These are phyloP conservation scores for Natator depressus DNA, from an alignment of 2,113 vertebrate species.

Conservation along the genomic window DNA sequence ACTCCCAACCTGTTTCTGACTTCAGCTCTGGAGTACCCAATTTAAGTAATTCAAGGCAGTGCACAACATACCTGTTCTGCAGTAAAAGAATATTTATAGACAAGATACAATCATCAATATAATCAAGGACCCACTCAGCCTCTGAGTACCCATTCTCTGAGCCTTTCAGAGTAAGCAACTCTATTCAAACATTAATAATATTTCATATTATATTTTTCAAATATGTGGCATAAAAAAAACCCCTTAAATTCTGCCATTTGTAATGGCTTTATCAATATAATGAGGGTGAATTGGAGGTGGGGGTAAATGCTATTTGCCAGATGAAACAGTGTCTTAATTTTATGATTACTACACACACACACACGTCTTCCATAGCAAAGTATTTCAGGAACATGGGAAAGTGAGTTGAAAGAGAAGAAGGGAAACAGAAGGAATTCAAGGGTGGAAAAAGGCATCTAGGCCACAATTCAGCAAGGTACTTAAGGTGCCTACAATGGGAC, in stretches of 20 bases:
- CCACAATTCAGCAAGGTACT: not conserved
- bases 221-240: constrained; percentile 26
- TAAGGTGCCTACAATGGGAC: not conserved
- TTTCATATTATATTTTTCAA: constrained; percentile 49
- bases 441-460: not conserved
- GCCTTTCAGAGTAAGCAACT: constrained; percentile 29
- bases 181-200: constrained; percentile 28
- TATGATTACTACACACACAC: not conserved
- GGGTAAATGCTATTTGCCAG: not conserved
- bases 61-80: constrained; percentile 1
- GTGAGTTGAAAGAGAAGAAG: not conserved
- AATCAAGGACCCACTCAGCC: constrained; percentile 50
- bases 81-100: constrained; percentile 27
- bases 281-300: not conserved
- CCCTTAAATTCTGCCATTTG: constrained; percentile 20
- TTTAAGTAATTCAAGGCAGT: constrained; percentile 4
- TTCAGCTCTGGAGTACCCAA: constrained; percentile 3
- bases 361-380: not conserved
- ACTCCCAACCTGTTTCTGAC: not conserved
- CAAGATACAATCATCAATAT: constrained; percentile 35
- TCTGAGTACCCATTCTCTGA: constrained; percentile 48
- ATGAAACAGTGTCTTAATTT: not conserved
- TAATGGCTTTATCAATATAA: constrained; percentile 18
- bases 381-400: not conserved
- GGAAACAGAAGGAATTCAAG: not conserved